Conservation (phyloP, 2,888 invertebrate genomes). For the Drosophila austrosaltans region DNA sequence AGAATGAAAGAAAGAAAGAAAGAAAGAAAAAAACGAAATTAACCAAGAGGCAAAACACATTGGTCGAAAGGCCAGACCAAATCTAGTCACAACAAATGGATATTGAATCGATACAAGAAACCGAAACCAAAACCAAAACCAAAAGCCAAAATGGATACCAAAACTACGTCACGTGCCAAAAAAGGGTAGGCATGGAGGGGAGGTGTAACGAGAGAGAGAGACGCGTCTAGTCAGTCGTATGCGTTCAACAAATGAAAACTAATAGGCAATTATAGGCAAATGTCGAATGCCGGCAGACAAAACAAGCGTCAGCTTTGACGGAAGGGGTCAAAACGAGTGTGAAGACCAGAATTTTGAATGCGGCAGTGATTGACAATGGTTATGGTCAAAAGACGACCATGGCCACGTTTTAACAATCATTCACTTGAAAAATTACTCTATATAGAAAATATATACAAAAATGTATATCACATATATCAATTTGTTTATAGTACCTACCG, state of each 20-base stretch:
- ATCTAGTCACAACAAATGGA: conserved; percentile 25
- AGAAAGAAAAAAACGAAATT: not conserved
- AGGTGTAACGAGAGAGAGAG: conserved; percentile 29
- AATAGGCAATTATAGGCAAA: conserved; percentile 76
- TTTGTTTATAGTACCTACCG: not conserved
- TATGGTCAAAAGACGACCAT: not conserved
- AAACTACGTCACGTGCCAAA: conserved; percentile 32
- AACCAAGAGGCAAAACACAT: conserved; percentile 14
- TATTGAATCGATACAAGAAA: conserved; percentile 41
- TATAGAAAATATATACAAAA: too few species aligned
- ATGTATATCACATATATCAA: not conserved
- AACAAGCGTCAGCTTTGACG: conserved; percentile 1
- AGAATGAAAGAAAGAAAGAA: too few species aligned
- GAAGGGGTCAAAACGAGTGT: not conserved
- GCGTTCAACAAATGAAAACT: conserved; percentile 77
- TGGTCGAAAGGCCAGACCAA: not conserved
- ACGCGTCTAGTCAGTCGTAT: conserved; percentile 39
- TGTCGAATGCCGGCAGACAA: conserved; percentile 37
- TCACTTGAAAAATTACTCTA: too few species aligned
- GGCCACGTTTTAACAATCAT: not conserved
- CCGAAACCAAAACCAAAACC: conserved; percentile 22
- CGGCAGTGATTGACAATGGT: conserved; percentile 3
- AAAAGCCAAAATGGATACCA: conserved; percentile 13
- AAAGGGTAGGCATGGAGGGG: conserved; percentile 25
- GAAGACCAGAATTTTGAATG: not conserved